Evolutionary conservation across 92 coral and sea anemone genomes (phyloP).

Genomic region (Porites rus): DNA sequence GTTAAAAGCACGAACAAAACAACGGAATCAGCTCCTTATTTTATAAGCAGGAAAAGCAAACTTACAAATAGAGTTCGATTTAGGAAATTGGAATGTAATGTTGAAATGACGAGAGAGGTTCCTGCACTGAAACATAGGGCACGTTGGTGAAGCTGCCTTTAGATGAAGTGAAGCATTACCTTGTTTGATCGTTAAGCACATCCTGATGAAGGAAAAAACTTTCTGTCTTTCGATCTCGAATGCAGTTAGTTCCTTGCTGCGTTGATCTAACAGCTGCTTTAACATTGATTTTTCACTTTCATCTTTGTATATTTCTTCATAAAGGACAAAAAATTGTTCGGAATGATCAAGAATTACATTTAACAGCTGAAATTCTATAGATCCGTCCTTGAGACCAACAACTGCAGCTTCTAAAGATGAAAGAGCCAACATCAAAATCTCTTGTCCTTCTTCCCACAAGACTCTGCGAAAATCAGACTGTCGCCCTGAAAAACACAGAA

Average conservation of each 20-base stretch:
- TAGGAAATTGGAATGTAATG: too few relatives aligned
- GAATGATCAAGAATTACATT: constrained; percentile 39
- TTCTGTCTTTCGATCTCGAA: constrained; percentile 48
- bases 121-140: too few relatives aligned
- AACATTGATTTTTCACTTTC: constrained; percentile 1
- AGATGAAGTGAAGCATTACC: constrained; percentile 29
- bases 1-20: too few relatives aligned
- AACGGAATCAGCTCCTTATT: too few relatives aligned
- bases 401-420: constrained; percentile 61
- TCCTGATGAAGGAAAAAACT: constrained; percentile 47
- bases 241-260: constrained; percentile 42
- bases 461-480: constrained; percentile 32
- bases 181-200: constrained; percentile 49
- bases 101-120: too few relatives aligned
- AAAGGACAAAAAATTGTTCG: constrained; percentile 46
- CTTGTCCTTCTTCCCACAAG: constrained; percentile 49
- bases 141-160: too few relatives aligned
- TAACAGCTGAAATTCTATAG: constrained; percentile 38
- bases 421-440: constrained; percentile 47
- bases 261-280: neutral
- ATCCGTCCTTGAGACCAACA: constrained; percentile 39
- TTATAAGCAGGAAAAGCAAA: too few relatives aligned
- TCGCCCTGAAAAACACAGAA: neutral
- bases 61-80: too few relatives aligned
- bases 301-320: constrained; percentile 1